A percentile compares a stretch with the other conserved stretches of the same genome.
These are phyloP conservation scores for Carcharodon carcharias DNA, from an alignment of 2,797 vertebrate genomes.

Conservation along the genomic window DNA sequence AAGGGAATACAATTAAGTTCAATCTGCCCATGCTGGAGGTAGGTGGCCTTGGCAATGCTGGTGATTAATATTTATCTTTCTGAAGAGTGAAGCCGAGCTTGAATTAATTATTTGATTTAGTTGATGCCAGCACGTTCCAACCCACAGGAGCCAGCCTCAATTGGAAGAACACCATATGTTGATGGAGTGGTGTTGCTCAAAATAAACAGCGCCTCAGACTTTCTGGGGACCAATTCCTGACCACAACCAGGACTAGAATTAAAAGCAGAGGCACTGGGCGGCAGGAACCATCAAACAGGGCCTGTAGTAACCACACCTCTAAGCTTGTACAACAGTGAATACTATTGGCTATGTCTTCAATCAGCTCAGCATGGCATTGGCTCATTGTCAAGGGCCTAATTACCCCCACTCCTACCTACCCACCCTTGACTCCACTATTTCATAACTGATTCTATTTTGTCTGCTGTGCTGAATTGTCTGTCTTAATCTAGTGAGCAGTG, in stretches of 20 bases:
- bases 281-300: not conserved
- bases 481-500: not conserved
- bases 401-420: not conserved
- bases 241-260: too few species aligned
- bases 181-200: not conserved
- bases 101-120: not conserved
- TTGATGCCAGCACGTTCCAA: not conserved
- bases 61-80: slow-evolving; percentile 5
- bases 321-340: not conserved
- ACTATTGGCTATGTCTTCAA: not conserved
- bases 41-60: not conserved
- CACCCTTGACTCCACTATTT: not conserved
- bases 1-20: not conserved
- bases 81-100: not conserved
- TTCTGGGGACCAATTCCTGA: not conserved
- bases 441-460: not conserved
- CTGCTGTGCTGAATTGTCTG: not conserved
- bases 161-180: not conserved
- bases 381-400: not conserved
- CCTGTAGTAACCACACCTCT: not conserved
- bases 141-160: not conserved
- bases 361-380: not conserved
- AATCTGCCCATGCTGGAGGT: not conserved
- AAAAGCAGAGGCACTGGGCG: not conserved
- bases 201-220: not conserved